phyloP scores from a whole-genome alignment of 1,140 invertebrate species.

The Zaprionus ghesquierei region DNA sequence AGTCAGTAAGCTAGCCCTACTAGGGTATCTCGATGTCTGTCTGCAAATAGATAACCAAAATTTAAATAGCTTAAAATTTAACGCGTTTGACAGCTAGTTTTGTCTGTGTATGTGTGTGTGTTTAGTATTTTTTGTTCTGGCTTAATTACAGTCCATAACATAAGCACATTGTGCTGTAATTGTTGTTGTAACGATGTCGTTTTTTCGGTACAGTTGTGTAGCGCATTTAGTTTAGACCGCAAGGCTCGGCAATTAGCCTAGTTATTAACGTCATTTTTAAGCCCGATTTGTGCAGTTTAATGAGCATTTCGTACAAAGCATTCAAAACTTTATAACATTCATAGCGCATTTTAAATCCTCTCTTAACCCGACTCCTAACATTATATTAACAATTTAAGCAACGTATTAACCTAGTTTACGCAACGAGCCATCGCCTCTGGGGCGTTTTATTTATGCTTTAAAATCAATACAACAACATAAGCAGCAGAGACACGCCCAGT shows the following conservation, averaged over 20 bases:
- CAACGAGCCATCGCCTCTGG: neutral
- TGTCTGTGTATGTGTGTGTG: constrained; percentile 1
- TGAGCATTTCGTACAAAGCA: neutral
- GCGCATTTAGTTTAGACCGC: constrained; percentile 25
- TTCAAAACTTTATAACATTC: neutral
- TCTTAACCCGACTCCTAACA: neutral
- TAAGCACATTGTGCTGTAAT: neutral
- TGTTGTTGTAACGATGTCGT: constrained; percentile 6
- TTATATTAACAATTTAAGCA: neutral
- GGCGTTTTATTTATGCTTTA: neutral
- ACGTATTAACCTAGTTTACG: neutral
- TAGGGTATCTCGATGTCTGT: neutral
- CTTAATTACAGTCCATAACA: constrained; percentile 25
- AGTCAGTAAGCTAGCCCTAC: too few species aligned
- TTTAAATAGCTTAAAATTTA: constrained; percentile 47
- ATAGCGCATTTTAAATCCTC: neutral
- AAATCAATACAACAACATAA: constrained; percentile 7
- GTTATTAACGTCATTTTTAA: neutral
- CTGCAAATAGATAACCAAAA: too few species aligned
- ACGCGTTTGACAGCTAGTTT: constrained; percentile 39
- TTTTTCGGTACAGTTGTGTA: neutral
- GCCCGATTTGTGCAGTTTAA: neutral
- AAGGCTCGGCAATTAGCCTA: constrained; percentile 11
- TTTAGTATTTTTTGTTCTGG: constrained; percentile 18
- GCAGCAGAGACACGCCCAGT: neutral